Evolutionary conservation across 2,888 invertebrate genomes (phyloP).

Genomic region (Gastrophysa polygoni): DNA sequence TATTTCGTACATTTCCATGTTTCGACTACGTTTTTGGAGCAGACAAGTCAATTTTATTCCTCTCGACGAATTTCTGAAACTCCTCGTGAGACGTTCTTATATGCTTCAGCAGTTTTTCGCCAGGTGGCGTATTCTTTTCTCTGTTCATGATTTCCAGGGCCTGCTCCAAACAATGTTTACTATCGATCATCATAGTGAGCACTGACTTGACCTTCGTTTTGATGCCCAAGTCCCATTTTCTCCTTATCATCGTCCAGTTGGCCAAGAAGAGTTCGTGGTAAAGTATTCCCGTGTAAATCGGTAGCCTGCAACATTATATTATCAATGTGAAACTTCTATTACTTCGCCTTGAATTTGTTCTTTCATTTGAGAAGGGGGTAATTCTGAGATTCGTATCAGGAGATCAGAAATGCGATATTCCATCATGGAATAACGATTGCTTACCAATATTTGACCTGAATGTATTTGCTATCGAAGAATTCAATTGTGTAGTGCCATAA

Average conservation of each 20-base stretch:
- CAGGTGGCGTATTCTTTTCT: constrained; percentile 63
- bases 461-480: no score
- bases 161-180: constrained; percentile 57
- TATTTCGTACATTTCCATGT: not conserved
- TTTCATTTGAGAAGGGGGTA: no score
- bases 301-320: constrained; percentile 57
- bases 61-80: constrained; percentile 60
- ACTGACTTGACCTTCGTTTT: constrained; percentile 54
- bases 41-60: constrained; percentile 52
- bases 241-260: constrained; percentile 48
- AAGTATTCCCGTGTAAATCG: constrained; percentile 79
- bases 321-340: not conserved
- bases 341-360: no score
- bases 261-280: constrained; percentile 60
- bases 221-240: constrained; percentile 59
- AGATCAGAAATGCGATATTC: no score
- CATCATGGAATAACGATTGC: no score
- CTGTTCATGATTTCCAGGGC: constrained; percentile 61
- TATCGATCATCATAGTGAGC: constrained; percentile 58
- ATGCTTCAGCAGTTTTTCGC: constrained; percentile 61
- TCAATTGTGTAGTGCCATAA: no score
- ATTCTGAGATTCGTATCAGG: no score
- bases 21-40: not conserved
- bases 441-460: no score
- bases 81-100: constrained; percentile 60